These are phyloP conservation scores for Sylvilagus floridanus DNA, from an alignment of 2,797 vertebrate species.

Conservation along the genomic window DNA sequence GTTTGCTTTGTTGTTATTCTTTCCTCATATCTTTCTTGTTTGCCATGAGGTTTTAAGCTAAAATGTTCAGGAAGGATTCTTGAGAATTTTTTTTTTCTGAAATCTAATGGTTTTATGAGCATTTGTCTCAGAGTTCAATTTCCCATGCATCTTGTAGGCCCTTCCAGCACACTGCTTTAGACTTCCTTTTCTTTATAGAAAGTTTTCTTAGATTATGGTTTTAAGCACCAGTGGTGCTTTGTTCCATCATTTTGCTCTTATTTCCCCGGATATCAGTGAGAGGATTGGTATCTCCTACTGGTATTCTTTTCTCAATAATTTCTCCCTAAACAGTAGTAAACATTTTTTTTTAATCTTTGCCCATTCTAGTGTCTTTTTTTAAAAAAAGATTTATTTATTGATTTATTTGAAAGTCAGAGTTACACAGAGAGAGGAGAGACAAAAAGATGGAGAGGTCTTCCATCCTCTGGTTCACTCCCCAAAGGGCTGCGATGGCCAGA, in stretches of 20 bases:
- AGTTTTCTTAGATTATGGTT: not conserved
- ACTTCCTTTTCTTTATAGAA: not conserved
- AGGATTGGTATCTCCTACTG: rapidly evolving
- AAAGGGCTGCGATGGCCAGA: no score
- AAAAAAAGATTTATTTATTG: no score
- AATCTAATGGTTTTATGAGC: not conserved
- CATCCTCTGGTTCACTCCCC: no score
- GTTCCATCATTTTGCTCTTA: not conserved
- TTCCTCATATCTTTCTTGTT: not conserved
- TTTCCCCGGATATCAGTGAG: not conserved
- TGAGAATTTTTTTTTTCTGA: not conserved
- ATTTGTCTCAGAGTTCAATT: not conserved
- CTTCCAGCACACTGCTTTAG: not conserved
- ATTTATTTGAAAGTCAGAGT: no score
- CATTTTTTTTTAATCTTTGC: not conserved
- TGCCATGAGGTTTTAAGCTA: not conserved
- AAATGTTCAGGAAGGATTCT: not conserved
- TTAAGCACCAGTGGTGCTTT: not conserved
- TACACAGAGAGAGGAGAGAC: no score
- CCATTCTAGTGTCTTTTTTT: no score
- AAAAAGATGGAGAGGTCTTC: no score
- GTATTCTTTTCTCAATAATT: not conserved
- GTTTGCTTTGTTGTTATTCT: not conserved
- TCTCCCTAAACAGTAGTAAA: not conserved
- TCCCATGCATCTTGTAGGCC: not conserved